Base-by-base conservation (phyloP, 2,797 vertebrate species). In the Sebastes umbrosus region DNA sequence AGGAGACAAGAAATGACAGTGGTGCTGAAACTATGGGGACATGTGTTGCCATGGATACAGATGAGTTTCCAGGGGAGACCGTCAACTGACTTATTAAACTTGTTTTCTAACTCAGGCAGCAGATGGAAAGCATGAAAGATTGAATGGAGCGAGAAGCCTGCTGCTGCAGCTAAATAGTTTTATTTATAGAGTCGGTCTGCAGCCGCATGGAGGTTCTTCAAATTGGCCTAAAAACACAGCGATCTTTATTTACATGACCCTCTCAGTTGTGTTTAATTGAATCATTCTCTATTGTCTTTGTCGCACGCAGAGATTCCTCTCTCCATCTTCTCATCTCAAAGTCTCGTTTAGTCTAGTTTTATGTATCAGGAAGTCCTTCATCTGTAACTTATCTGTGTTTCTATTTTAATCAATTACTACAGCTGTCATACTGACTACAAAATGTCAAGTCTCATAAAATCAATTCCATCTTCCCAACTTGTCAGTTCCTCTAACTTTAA, bases 1-100 rank as follows among this genome's bases (percentile, higher is more conserved):
- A 43, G 73, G 79, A 82, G 79, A 85, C 20, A 11, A 62, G 52
- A 73, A 46, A 69, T n/a, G 55, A 85, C 75, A 57, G 57, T 32
- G 65, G 31, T 55, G 77, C 71, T 32, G 78, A 77, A 86, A 70
- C 71, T 57, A 67, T 24, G 36, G 66, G 79, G 80, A 77, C 58
- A 55, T 63, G 57, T 65, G 90, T 88, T 87, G 82, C 87, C 71
- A 78, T 86, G 80, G 90, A 79, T 81, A 90, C 84, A 39, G 77
- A 85, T 29, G 46, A 80, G 79, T 80, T 75, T 86, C 63, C 72
- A 46, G 54, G 71, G 55, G 43, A 52, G 50, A 9, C 80, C 68
- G 29, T 67, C 50, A 57, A 43, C 73, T 24, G 59, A 77, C 58
- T 82, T 74, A 79, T 75, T 68, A 68, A 81, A 77, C 55, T 73